Evolutionary conservation across 2,888 invertebrate genomes (phyloP), one percentile per base, ranked within the genome.

Genomic region (Brachyptera putata): DNA sequence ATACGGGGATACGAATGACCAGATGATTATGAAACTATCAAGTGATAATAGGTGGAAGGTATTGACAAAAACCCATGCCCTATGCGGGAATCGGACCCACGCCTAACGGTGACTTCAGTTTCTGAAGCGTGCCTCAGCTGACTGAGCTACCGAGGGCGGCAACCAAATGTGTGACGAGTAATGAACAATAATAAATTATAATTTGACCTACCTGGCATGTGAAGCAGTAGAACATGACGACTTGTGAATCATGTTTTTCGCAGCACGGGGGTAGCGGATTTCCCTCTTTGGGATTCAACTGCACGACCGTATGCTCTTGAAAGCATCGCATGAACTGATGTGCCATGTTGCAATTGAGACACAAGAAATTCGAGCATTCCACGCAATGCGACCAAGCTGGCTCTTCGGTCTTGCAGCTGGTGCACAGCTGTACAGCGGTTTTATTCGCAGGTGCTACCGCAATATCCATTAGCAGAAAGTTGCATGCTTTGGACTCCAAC

Each of bases 281-380:
- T 16, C 21, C 21, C 41, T 41, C 41, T n/a, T n/a, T n/a, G n/a
- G n/a, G n/a, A n/a, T n/a, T n/a, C 7, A 41, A 21, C 7, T 18
- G 41, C 2, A 21, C 21, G 41, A 41, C 41, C 21, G 41, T 41
- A 21, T 41, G 41, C 16, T 41, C 41, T 16, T 16, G 21, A 74
- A 97, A 97, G 78, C 95, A 95, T 67, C 94, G 84, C 96, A 96
- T 96, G 72, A 90, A 95, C 70, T 70, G 90, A 75, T 97, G 96
- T 61, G 96, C 96, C 39, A 92, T 91, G 70, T 94, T 93, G 78
- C 96, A 97, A 73, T 93, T 91, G 64, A 89, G 85, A 77, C 96
- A 96, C 55, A 97, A 80, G 73, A 95, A 91, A 75, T 93, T 93
- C 70, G 93, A 91, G 77, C 96, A 97, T 74, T 96, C 95, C 68